These are phyloP conservation scores for Eubasilissa regina DNA, from an alignment of 1,140 invertebrate species.

Conservation along the genomic window DNA sequence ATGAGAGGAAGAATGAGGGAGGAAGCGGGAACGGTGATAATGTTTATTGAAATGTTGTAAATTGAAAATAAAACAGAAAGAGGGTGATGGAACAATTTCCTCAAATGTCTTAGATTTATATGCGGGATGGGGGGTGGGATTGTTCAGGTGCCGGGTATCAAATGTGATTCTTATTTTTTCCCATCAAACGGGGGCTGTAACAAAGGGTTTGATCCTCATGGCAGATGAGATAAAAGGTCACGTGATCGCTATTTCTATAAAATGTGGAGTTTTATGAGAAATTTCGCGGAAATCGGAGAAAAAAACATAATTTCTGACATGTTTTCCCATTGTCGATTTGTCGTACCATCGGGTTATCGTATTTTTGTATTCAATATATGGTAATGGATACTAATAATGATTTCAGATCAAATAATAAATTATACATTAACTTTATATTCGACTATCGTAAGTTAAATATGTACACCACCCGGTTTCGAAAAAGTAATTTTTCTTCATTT, in stretches of 20 bases:
- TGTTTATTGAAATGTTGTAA: conserved; percentile 50
- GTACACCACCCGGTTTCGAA: no score
- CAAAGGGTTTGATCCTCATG: not conserved
- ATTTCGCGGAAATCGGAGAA: not conserved
- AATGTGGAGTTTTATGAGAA: not conserved
- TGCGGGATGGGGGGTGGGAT: not conserved
- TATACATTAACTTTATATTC: no score
- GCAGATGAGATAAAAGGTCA: conserved; percentile 5
- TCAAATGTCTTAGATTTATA: conserved; percentile 26
- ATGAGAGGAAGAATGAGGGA: conserved; percentile 25
- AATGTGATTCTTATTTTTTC: conserved; percentile 34
- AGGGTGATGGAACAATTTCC: conserved; percentile 5
- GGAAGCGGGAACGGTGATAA: conserved; percentile 20
- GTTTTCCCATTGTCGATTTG: no score
- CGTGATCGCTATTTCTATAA: not conserved
- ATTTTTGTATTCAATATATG: no score
- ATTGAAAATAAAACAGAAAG: conserved; percentile 26
- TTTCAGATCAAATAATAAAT: no score
- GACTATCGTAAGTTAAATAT: no score
- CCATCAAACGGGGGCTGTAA: not conserved
- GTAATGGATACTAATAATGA: no score
- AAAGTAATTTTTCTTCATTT: no score
- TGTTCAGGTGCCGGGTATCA: conserved; percentile 9
- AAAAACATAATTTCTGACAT: not conserved
- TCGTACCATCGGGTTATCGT: no score